Evolutionary conservation across 2,888 invertebrate genomes (phyloP), one percentile per base, ranked within the genome.

Genomic region (Apotomis betuletana): DNA sequence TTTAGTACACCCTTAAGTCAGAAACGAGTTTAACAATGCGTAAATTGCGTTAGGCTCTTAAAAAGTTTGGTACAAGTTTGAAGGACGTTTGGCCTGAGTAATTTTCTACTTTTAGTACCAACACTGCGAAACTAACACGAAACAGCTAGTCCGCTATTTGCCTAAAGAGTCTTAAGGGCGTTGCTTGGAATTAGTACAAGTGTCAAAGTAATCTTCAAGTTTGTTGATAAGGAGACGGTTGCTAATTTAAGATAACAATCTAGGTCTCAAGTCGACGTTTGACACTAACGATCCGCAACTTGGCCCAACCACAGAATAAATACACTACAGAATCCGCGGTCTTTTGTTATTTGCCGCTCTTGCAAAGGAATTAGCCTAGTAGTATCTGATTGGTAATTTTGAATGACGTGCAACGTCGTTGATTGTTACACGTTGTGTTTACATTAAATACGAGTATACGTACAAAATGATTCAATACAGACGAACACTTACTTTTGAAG

Each of bases 51-150:
- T 55, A 61, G 46, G 36, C 61, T 55, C 12, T 55, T 60, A 60
- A 68, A 64, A 68, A 68, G 60, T 61, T 68, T 12, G n/a, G 44
- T 13, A 44, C 61, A 61, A 69, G 51, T 54, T 68, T 27, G 67
- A 60, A 68, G 52, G 68, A 44, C 60, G 27, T 36, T 54, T 54
- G 60, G 54, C 60, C 36, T 10, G 46, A 60, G 44, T 61, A 27
- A 60, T 68, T 60, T 60, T 68, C 54, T 58, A 51, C 58, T 36
- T 68, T 67, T n/a, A 67, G 13, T 38, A 13, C 8, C 13, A 52
- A 36, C 49, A 49, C 49, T 49, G 6, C 9, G 49, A 2, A 49
- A 49, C 49, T 49, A 12, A 49, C 9, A 49, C 49, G 9, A 9
- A 12, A 49, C 49, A 49, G 49, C 9, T 9, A 49, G 6, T 9